Evolutionary conservation across 2,888 invertebrate genomes (phyloP).

Genomic region (Plebejus anna): DNA sequence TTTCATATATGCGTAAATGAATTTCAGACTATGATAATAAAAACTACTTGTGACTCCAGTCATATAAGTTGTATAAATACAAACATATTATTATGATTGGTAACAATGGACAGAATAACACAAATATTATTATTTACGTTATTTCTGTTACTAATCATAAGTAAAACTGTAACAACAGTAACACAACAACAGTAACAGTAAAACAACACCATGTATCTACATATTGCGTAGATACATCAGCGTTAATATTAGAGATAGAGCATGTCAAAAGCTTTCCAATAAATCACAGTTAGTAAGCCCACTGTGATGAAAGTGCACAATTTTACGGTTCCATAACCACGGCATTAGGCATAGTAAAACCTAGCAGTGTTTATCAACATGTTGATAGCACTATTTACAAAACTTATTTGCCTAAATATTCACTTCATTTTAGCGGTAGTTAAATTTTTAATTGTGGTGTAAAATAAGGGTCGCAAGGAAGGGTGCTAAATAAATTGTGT

Average conservation of each 20-base stretch:
- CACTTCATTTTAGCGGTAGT: background rate
- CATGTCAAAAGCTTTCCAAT: conserved; percentile 35
- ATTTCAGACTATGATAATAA: background rate
- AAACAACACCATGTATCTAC: conserved; percentile 32
- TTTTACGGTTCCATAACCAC: conserved; percentile 1
- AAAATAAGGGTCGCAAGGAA: background rate
- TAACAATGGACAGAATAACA: background rate
- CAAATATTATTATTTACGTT: background rate
- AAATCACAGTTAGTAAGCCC: conserved; percentile 37
- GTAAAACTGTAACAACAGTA: too few relatives aligned
- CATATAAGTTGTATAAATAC: background rate
- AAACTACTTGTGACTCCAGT: background rate
- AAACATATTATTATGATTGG: background rate
- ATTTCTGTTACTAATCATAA: background rate
- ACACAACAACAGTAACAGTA: too few relatives aligned
- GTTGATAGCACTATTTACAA: background rate
- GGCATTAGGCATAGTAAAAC: background rate
- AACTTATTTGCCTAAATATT: background rate
- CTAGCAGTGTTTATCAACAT: background rate
- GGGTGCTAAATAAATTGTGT: background rate
- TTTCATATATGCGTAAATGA: background rate
- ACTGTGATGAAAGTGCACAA: conserved; percentile 31
- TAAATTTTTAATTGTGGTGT: background rate
- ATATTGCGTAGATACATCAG: conserved; percentile 21
- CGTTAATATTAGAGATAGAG: conserved; percentile 21